Conservation (phyloP, 1,140 invertebrate species). For the Spodoptera frugiperda region DNA sequence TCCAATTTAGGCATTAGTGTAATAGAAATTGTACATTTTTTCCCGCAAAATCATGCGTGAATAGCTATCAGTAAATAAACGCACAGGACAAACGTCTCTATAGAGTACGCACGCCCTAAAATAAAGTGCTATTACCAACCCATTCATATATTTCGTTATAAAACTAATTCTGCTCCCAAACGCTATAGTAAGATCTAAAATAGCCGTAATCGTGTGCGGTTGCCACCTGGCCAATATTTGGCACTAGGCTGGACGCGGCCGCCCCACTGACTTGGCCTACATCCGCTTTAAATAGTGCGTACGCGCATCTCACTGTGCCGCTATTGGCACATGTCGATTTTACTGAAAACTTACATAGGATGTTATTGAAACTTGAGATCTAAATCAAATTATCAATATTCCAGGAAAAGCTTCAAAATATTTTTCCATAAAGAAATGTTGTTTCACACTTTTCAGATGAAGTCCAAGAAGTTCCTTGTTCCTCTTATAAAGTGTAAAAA, state of each 20-base stretch:
- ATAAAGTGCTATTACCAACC: slow-evolving; percentile 13
- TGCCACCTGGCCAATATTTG: slow-evolving; percentile 61
- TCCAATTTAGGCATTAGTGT: slow-evolving; percentile 10
- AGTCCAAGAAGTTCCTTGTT: not conserved
- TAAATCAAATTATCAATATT: not conserved
- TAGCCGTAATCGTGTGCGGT: slow-evolving; percentile 29
- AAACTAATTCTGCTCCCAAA: slow-evolving; percentile 12
- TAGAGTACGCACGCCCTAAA: not conserved
- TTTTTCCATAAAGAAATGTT: not conserved
- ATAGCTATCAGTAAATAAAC: not conserved
- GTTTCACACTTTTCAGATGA: not conserved
- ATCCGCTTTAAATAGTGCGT: slow-evolving; percentile 74
- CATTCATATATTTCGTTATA: slow-evolving; percentile 40
- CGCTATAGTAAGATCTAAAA: slow-evolving; percentile 37
- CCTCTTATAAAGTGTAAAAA: not conserved
- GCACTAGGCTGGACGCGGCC: slow-evolving; percentile 46
- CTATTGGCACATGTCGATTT: slow-evolving; percentile 63
- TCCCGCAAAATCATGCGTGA: not conserved
- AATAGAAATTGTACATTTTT: not conserved
- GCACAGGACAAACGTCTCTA: not conserved
- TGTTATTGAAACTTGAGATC: slow-evolving; percentile 40
- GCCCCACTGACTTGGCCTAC: slow-evolving; percentile 76
- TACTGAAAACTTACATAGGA: slow-evolving; percentile 34
- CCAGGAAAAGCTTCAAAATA: not conserved
- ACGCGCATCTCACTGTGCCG: slow-evolving; percentile 51